Percentiles rank a stretch among this genome's conserved stretches.
Conservation (phyloP, 2,888 invertebrate genomes). For the Cosmopolites sordidus region DNA sequence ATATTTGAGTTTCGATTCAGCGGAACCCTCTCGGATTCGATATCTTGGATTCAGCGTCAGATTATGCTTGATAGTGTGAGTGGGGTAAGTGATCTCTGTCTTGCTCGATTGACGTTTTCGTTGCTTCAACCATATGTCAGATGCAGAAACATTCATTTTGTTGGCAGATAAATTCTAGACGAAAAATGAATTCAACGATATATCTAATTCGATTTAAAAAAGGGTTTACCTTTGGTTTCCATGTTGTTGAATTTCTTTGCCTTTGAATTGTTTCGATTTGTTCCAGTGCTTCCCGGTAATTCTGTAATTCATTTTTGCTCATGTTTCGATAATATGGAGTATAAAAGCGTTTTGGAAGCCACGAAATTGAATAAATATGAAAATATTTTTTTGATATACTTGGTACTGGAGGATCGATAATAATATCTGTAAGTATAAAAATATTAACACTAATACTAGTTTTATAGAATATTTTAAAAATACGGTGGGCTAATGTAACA, state of each 20-base stretch:
- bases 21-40: conserved; percentile 6
- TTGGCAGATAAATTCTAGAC: background rate
- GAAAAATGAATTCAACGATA: background rate
- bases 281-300: conserved; percentile 9
- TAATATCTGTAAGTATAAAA: background rate
- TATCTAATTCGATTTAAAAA: too few species aligned
- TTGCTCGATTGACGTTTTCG: background rate
- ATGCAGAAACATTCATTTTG: background rate
- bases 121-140: background rate
- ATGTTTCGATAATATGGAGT: background rate
- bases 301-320: background rate
- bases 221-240: too few species aligned
- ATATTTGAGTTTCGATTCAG: background rate
- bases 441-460: background rate
- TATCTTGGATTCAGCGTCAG: conserved; percentile 16
- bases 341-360: background rate
- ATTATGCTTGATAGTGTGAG: conserved; percentile 24
- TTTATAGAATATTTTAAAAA: too few species aligned
- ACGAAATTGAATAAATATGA: conserved; percentile 12
- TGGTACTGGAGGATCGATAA: conserved; percentile 6
- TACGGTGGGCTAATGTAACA: too few species aligned
- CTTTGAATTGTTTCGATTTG: conserved; percentile 7
- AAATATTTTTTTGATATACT: conserved; percentile 18
- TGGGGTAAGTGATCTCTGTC: conserved; percentile 22
- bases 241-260: too few species aligned